Conservation (phyloP, 2,888 invertebrate genomes). For the Artemia sinica region DNA sequence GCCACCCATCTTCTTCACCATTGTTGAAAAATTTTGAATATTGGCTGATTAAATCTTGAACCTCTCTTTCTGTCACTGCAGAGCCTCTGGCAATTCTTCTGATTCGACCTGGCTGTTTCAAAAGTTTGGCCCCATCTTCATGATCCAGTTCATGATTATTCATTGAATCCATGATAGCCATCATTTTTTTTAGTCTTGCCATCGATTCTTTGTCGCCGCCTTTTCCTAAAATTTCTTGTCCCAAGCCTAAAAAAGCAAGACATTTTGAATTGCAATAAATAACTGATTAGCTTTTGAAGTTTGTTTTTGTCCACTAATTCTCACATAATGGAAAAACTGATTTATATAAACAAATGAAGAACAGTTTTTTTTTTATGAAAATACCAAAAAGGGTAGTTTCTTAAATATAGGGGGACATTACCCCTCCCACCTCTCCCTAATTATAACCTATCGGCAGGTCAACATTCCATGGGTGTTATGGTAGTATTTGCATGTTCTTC, state of each 20-base stretch:
- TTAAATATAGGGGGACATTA: too few species aligned
- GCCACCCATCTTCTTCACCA: slow-evolving; percentile 99
- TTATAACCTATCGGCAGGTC: too few species aligned
- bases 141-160: slow-evolving; percentile 92
- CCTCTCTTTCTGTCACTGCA: slow-evolving; percentile 84
- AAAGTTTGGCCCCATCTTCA: slow-evolving; percentile 85
- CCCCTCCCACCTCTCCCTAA: too few species aligned
- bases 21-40: slow-evolving; percentile 98
- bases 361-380: too few species aligned
- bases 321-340: too few species aligned
- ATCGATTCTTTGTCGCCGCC: slow-evolving; percentile 98
- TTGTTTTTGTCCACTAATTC: too few species aligned
- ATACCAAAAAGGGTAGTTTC: too few species aligned
- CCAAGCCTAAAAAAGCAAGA: slow-evolving; percentile 93
- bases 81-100: slow-evolving; percentile 77
- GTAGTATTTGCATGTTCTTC: too few species aligned
- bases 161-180: slow-evolving; percentile 99
- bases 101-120: slow-evolving; percentile 70
- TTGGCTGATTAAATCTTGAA: slow-evolving; percentile 85
- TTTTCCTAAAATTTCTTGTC: slow-evolving; percentile 93
- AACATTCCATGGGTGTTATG: too few species aligned
- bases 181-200: slow-evolving; percentile 80
- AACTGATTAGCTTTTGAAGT: too few species aligned
- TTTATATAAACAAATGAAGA: too few species aligned
- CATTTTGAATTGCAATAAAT: too few species aligned